Percentiles rank a stretch among this genome's conserved stretches.
Conservation (phyloP, 2,797 vertebrate genomes). For the Peromyscus attwateri region DNA sequence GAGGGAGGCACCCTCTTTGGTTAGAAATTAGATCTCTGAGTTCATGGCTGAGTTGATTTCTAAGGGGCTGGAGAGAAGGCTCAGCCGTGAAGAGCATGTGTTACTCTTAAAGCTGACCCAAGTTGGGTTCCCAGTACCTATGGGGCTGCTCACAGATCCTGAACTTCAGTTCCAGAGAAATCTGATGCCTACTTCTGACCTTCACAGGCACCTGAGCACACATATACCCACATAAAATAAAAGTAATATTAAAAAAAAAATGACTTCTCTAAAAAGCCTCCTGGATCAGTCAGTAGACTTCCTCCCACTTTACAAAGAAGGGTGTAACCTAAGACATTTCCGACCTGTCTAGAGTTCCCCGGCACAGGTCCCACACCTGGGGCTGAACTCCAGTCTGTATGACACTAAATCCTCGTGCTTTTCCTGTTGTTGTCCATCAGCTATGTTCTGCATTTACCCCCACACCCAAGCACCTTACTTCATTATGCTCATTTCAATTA, state of each 20-base stretch:
- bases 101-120: neutral
- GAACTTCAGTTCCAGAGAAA: neutral
- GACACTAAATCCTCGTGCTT: neutral
- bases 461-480: neutral
- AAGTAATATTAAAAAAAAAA: neutral
- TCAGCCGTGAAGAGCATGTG: neutral
- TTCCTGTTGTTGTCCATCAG: neutral
- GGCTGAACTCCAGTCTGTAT: neutral
- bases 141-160: neutral
- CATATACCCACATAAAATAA: neutral
- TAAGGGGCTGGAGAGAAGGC: neutral
- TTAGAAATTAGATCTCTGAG: neutral
- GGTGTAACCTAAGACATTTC: neutral
- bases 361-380: neutral
- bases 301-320: neutral
- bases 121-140: neutral
- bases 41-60: neutral
- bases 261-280: conserved; percentile 21
- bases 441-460: neutral
- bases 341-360: neutral
- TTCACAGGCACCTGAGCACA: neutral
- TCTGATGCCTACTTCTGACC: neutral
- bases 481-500: neutral
- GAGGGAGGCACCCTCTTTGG: neutral
- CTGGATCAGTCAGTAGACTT: neutral